These are phyloP conservation scores for Carettochelys insculpta DNA, from an alignment of 2,113 vertebrate genomes.

Conservation along the genomic window DNA sequence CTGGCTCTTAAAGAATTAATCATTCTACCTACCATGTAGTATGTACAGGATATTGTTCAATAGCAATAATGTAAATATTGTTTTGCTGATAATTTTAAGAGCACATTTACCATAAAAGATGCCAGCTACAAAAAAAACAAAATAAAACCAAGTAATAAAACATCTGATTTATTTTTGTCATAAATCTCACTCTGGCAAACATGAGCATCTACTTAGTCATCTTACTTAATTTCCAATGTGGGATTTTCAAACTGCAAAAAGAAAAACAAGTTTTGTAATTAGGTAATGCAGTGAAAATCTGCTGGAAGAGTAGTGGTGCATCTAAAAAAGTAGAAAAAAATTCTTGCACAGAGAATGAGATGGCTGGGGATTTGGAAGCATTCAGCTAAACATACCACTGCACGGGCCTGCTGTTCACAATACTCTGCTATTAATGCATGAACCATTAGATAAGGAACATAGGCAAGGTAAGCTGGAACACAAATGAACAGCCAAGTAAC, in stretches of 20 bases:
- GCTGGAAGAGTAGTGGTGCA: neutral
- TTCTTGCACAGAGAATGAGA: neutral
- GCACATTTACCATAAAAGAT: neutral
- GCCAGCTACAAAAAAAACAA: neutral
- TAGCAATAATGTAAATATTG: neutral
- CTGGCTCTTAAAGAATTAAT: neutral
- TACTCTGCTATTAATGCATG: neutral
- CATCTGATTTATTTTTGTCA: constrained; percentile 4
- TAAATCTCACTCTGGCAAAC: neutral
- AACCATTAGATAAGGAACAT: rapidly evolving
- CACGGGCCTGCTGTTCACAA: neutral
- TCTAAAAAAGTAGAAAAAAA: neutral
- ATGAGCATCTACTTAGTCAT: neutral
- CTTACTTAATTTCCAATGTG: neutral
- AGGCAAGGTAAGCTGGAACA: neutral
- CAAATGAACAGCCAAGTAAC: neutral
- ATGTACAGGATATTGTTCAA: neutral
- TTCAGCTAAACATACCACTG: neutral
- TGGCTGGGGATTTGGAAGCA: neutral
- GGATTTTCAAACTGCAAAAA: neutral
- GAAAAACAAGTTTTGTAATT: neutral
- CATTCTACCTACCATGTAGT: neutral
- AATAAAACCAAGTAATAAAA: neutral
- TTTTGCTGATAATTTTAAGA: neutral
- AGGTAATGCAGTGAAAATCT: rapidly evolving